Conservation (phyloP, 2,797 vertebrate genomes). For the Crenuchus spilurus region DNA sequence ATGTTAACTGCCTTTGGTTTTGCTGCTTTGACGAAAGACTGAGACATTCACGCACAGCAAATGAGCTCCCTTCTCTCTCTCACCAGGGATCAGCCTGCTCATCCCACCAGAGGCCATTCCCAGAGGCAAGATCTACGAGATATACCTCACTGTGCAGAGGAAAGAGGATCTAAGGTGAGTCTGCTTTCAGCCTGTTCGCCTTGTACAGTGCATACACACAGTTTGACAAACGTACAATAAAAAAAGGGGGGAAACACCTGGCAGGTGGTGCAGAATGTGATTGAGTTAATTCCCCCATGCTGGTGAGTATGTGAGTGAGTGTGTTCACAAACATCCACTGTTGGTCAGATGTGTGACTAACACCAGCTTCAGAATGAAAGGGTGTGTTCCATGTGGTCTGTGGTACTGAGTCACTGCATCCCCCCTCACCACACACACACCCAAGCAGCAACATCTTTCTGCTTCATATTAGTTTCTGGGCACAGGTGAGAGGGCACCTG, state of each 20-base stretch:
- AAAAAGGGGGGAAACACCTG: neutral
- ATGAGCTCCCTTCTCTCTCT: constrained; percentile 9
- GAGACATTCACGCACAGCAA: neutral
- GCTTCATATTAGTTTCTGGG: neutral
- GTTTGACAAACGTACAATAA: constrained; percentile 13
- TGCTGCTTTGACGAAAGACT: neutral
- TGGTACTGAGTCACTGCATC: neutral
- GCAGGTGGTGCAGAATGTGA: constrained; percentile 14
- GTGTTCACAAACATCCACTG: neutral
- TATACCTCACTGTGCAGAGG: constrained; percentile 96
- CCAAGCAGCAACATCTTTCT: neutral
- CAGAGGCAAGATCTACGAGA: constrained; percentile 98
- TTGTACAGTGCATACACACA: constrained; percentile 24
- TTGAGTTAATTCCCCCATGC: constrained; percentile 31
- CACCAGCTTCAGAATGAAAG: constrained; percentile 15
- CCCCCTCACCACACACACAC: no score
- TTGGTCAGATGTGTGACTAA: constrained; percentile 36
- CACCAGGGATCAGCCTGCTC: constrained; percentile 95
- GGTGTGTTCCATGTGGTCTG: constrained; percentile 1
- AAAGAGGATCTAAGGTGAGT: constrained; percentile 97
- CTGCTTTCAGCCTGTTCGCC: constrained; percentile 65
- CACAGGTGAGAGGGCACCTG: no score
- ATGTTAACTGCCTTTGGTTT: constrained; percentile 17
- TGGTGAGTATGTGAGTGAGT: constrained; percentile 52
- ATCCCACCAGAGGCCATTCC: constrained; percentile 98